Evolutionary conservation across 37 sponge, comb jelly and placozoan genomes (phyloP), one percentile per base, ranked within the genome.

Genomic region (Petrosia ficiformis): DNA sequence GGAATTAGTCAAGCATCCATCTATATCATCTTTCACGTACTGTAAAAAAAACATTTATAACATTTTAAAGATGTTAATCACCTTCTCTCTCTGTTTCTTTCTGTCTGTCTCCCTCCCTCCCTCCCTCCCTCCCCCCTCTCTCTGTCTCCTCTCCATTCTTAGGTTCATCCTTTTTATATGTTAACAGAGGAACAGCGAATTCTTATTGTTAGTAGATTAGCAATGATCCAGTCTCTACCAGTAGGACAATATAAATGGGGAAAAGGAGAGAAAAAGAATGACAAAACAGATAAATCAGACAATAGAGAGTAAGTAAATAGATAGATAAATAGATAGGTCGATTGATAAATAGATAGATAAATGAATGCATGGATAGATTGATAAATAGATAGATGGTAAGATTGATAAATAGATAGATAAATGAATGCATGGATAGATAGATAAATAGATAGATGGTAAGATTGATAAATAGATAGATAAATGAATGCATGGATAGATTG

Each of bases 141-240:
- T 5, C 37, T 41, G 16, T 26, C 41, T 40, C 38, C 76, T 32
- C 61, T 75, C 64, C n/a, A 34, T 59, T 64, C 39, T 11, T 41
- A 75, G 38, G 22, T 59, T 29, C 58, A 37, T 48, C 54, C 54
- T 26, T 11, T 61, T 5, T 61, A 61, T 61, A n/a, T 61, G 28
- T n/a, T 90, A 57, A 60, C 68, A 8, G 88, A 92, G 65, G 79
- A 77, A 37, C 72, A 76, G 35, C 65, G 74, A 54, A 1, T 83
- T 0, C 84, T 82, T 60, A 31, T 83, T 1, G 81, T 87, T 38
- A 87, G 80, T 77, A 60, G 87, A 31, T 16, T 92, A 28, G 73
- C 92, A 39, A 70, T 92, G 56, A 86, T 92, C 48, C 92, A 92
- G 59, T 44, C 77, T 38, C 81, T 92, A 16, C 92, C 92, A 42